These are phyloP conservation scores for Pteruthius melanotis DNA, from an alignment of 2,113 vertebrate species.

Conservation along the genomic window DNA sequence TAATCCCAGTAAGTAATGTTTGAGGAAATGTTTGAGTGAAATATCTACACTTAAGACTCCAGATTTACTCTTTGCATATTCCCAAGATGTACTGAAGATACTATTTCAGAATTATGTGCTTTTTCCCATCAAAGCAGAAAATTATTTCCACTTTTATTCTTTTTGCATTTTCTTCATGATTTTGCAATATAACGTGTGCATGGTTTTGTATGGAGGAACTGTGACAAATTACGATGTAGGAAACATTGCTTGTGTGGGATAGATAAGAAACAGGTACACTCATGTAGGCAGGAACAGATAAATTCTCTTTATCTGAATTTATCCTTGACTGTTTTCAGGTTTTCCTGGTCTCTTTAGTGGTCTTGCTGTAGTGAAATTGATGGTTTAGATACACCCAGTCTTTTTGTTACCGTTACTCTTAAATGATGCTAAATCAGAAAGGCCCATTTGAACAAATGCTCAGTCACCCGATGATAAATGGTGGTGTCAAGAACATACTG, in stretches of 20 bases:
- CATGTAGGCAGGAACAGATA: neutral
- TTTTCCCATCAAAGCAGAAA: neutral
- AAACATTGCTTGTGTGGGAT: neutral
- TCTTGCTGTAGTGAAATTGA: conserved; percentile 5
- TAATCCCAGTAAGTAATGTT: neutral
- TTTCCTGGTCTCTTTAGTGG: neutral
- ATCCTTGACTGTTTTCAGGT: neutral
- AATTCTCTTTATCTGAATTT: neutral
- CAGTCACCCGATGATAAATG: conserved; percentile 50
- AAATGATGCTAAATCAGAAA: conserved; percentile 34
- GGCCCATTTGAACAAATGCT: conserved; percentile 23
- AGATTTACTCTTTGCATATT: neutral
- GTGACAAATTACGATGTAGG: neutral
- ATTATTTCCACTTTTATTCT: neutral
- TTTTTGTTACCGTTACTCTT: conserved; percentile 1
- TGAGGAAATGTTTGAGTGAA: neutral
- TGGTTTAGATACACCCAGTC: neutral
- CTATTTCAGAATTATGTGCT: neutral
- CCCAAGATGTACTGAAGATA: neutral
- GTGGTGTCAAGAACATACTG: conserved; percentile 8
- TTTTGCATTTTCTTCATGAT: neutral
- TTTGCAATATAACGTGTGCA: neutral
- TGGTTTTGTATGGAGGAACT: neutral
- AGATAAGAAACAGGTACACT: neutral
- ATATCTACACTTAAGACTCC: neutral